Percentiles rank a stretch among this genome's conserved stretches.
Conservation (phyloP, 2,888 invertebrate genomes). For the Limnephilus rhombicus region DNA sequence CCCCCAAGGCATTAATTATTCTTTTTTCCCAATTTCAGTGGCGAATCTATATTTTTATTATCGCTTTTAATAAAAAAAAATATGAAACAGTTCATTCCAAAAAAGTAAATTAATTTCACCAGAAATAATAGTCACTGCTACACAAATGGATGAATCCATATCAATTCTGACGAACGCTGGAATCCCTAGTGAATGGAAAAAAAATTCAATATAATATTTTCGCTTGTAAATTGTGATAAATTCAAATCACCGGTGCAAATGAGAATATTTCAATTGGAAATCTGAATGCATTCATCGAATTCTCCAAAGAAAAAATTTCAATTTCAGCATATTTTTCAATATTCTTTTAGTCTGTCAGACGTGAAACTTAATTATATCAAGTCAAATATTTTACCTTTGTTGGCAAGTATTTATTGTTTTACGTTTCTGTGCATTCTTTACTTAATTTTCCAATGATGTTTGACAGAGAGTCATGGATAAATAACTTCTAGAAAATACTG, state of each 20-base stretch:
- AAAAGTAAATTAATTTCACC: neutral
- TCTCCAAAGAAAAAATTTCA: neutral
- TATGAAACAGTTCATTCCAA: neutral
- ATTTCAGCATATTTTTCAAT: neutral
- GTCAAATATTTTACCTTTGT: neutral
- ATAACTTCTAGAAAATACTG: too few relatives aligned
- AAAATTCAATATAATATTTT: neutral
- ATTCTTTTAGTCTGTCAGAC: neutral
- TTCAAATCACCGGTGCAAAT: neutral
- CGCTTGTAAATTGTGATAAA: neutral
- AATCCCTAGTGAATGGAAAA: neutral
- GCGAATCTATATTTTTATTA: too few relatives aligned
- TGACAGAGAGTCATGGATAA: too few relatives aligned
- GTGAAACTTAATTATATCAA: neutral
- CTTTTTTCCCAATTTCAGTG: too few relatives aligned
- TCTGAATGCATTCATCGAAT: conserved; percentile 1
- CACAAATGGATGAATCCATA: neutral
- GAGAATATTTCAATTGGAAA: neutral
- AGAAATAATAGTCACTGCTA: neutral
- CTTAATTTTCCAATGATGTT: too few relatives aligned
- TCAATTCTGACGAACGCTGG: neutral
- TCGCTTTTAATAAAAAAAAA: too few relatives aligned
- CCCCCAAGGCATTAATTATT: too few relatives aligned
- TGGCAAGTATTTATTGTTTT: neutral
- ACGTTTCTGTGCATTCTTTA: neutral